A percentile compares a stretch with the other conserved stretches of the same genome.
phyloP scores from a whole-genome alignment of 2,113 vertebrate genomes.

The Erpornis zantholeuca region DNA sequence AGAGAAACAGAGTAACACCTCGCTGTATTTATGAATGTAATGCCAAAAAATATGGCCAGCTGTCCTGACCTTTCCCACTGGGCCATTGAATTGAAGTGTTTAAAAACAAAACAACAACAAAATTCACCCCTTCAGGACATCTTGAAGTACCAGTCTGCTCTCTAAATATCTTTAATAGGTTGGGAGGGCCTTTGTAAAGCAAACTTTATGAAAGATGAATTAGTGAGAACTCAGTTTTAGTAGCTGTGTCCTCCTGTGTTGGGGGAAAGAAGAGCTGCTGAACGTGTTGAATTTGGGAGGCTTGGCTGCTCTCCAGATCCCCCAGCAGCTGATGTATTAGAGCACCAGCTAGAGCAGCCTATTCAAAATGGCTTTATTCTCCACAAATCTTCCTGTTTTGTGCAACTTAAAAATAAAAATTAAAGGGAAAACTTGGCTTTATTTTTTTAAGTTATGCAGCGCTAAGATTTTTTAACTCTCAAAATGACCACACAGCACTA shows the following conservation, averaged over 20 bases:
- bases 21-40: neutral
- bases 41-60: neutral
- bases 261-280: neutral
- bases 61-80: neutral
- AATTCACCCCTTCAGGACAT: neutral
- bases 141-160: neutral
- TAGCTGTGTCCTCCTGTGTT: neutral
- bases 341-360: neutral
- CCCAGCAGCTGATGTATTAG: neutral
- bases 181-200: neutral
- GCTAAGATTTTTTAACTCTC: neutral
- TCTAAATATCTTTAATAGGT: neutral
- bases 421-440: neutral
- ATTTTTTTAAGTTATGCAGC: neutral
- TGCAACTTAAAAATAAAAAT: conserved; percentile 8
- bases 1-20: neutral
- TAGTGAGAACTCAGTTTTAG: neutral
- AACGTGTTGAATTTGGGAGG: neutral
- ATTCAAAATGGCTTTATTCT: conserved; percentile 6
- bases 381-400: neutral
- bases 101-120: neutral
- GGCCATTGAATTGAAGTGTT: neutral
- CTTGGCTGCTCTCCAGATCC: conserved; percentile 28
- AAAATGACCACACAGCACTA: neutral
- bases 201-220: neutral